Evolutionary conservation across 2,797 vertebrate genomes (phyloP), one percentile per base, ranked within the genome.

Genomic region (Catharus ustulatus): DNA sequence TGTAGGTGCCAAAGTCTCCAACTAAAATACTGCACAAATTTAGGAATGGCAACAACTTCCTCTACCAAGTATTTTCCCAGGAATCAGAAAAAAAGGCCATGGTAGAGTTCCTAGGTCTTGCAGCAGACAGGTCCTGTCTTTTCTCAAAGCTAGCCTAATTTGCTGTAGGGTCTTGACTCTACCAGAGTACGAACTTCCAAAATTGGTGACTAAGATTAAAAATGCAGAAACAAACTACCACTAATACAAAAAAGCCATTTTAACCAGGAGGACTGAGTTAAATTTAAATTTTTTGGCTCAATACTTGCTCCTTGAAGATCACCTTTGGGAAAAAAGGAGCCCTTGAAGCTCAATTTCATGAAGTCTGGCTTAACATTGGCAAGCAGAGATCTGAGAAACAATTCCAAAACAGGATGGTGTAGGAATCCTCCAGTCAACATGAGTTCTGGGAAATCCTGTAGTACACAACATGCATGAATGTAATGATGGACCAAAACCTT

Each of bases 381-480:
- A 86, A 68, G 40, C 6, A 69, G 24, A 90, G 6, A 30, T 38
- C 16, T 27, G 36, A 94, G 23, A 81, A 88, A 62, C 9, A 18
- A 11, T 68, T 68, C 43, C 32, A 55, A 45, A 73, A 36, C 5
- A 68, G 12, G n/a, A 15, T 11, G 10, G 9, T 34, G 32, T 15
- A 72, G n/a, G 13, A 75, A 34, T 48, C 20, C 23, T 38, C 55
- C 73, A 52, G 64, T 14, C 42, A 58, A 26, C 11, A 13, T 1
- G 24, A 38, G 71, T 63, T 57, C 10, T 64, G 30, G 10, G n/a
- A 72, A 84, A 64, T 46, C 26, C 57, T 69, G 26, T 40, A 12
- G 14, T 38, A 21, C 29, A 57, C 9, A 21, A 52, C 29, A 26
- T 27, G 3, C 20, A 9, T 0, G 0, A 6, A 6, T 3, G 8